Percentiles rank a stretch among this genome's conserved stretches.
Conservation (phyloP, 2,797 vertebrate species). For the Mormyrus hasselquistii region DNA sequence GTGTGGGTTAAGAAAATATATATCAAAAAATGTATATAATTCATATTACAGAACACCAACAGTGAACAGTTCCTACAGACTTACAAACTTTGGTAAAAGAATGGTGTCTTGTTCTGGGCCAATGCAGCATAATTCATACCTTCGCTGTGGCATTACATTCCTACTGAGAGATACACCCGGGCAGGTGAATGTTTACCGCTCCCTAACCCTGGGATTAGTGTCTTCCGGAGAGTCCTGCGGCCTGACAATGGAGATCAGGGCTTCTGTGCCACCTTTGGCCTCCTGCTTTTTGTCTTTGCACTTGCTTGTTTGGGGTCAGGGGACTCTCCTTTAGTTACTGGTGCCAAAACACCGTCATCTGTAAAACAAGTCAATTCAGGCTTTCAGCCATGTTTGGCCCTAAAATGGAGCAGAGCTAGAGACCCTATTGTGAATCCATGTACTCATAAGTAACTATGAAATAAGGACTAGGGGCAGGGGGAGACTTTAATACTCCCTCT, state of each 20-base stretch:
- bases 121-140: not conserved
- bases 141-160: not conserved
- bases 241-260: conserved; percentile 30
- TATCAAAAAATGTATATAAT: not conserved
- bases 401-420: not conserved
- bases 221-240: not conserved
- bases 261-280: conserved; percentile 45
- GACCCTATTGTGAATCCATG: not conserved
- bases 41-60: not conserved
- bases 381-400: not conserved
- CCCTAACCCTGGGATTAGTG: not conserved
- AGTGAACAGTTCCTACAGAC: not conserved
- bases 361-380: conserved; percentile 27
- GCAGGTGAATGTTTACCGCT: not conserved
- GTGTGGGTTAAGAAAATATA: not conserved
- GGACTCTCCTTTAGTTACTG: conserved; percentile 27
- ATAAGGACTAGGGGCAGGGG: not conserved
- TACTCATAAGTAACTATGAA: not conserved
- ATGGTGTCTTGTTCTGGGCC: not conserved
- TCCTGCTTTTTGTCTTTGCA: conserved; percentile 33
- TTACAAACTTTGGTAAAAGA: not conserved
- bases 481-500: not conserved
- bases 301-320: conserved; percentile 42
- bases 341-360: conserved; percentile 37
- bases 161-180: not conserved